Percentiles rank a stretch among this genome's conserved stretches.
Conservation (phyloP, 2,113 vertebrate genomes). For the Apteryx owenii region DNA sequence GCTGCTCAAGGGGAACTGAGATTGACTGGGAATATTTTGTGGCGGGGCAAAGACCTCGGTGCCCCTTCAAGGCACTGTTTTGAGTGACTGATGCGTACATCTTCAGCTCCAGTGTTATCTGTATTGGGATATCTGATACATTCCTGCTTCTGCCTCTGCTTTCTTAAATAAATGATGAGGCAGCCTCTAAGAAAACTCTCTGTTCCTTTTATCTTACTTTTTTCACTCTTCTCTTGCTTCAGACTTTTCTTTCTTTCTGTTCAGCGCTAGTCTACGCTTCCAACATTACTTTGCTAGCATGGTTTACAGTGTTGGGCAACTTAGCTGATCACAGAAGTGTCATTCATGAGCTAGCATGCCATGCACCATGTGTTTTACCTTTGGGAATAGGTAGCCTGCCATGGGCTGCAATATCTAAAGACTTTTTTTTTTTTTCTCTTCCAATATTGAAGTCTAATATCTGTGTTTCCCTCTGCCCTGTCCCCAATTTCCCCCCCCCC, state of each 20-base stretch:
- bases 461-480: background rate
- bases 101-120: background rate
- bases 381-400: background rate
- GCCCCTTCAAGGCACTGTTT: background rate
- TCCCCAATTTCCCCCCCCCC: accelerated
- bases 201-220: background rate
- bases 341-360: slow-evolving; percentile 16
- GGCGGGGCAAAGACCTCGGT: accelerated
- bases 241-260: background rate
- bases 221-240: background rate
- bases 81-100: background rate
- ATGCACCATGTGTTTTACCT: background rate
- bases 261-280: background rate
- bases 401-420: background rate
- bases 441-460: accelerated
- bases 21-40: background rate
- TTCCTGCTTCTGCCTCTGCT: background rate
- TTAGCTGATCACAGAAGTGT: slow-evolving; percentile 1
- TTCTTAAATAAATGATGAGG: background rate
- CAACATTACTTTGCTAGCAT: background rate
- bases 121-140: background rate
- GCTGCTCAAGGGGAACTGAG: background rate
- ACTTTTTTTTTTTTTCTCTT: background rate
- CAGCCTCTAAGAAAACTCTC: background rate
- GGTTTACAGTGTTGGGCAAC: slow-evolving; percentile 15